Conservation (phyloP, 2,888 invertebrate species). For the Selenia dentaria region DNA sequence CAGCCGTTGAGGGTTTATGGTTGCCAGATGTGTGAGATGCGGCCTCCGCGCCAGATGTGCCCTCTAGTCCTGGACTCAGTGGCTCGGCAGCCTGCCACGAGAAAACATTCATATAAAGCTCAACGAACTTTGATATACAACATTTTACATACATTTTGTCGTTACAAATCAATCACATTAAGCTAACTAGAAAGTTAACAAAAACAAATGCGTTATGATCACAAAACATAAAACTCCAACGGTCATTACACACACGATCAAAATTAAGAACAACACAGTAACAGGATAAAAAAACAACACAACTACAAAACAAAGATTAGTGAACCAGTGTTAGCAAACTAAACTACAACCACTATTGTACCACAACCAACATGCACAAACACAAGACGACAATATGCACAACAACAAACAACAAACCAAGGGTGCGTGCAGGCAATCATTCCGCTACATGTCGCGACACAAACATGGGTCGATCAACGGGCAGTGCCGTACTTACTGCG, state of each 20-base stretch:
- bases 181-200: slow-evolving; percentile 10
- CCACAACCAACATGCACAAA: slow-evolving; percentile 65
- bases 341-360: slow-evolving; percentile 42
- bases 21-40: slow-evolving; percentile 46
- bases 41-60: slow-evolving; percentile 46
- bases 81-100: slow-evolving; percentile 76
- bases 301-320: slow-evolving; percentile 33
- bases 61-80: slow-evolving; percentile 57
- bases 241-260: slow-evolving; percentile 10
- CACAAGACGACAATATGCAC: slow-evolving; percentile 35
- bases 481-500: slow-evolving; percentile 80
- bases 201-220: slow-evolving; percentile 16
- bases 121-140: background rate
- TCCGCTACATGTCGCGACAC: slow-evolving; percentile 71
- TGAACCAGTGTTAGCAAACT: slow-evolving; percentile 60
- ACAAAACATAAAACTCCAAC: slow-evolving; percentile 17
- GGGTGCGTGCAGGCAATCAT: slow-evolving; percentile 75
- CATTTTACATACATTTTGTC: too few species aligned
- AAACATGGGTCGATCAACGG: slow-evolving; percentile 47
- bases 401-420: slow-evolving; percentile 59
- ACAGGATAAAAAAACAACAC: slow-evolving; percentile 24
- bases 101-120: slow-evolving; percentile 10
- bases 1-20: slow-evolving; percentile 68
- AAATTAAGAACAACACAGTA: slow-evolving; percentile 29
- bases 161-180: too few species aligned